Evolutionary conservation across 1,140 invertebrate species (phyloP).

Genomic region (Drosophila mayri): DNA sequence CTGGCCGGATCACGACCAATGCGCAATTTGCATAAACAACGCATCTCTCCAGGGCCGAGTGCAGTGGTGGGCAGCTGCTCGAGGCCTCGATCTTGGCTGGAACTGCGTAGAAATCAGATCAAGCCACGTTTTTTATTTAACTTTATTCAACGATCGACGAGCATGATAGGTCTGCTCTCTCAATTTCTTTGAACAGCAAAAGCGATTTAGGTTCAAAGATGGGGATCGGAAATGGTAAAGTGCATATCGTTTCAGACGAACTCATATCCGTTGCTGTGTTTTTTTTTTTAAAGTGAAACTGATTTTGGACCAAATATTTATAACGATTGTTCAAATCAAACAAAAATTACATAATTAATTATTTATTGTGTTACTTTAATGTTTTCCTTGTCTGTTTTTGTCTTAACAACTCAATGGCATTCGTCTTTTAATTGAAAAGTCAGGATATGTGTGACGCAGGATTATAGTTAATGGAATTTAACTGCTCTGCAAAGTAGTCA

Average conservation of each 20-base stretch:
- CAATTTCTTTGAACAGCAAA: background rate
- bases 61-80: constrained; percentile 21
- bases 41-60: constrained; percentile 14
- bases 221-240: constrained; percentile 15
- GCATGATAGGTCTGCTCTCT: background rate
- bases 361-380: background rate
- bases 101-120: constrained; percentile 59
- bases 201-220: background rate
- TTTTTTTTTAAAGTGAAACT: background rate
- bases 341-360: background rate
- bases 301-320: background rate
- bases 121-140: constrained; percentile 15
- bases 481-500: background rate
- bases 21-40: constrained; percentile 67
- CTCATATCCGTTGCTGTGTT: background rate
- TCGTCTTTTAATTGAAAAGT: background rate
- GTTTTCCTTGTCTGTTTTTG: background rate
- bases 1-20: constrained; percentile 19
- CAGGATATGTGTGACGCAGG: background rate
- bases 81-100: constrained; percentile 19
- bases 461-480: background rate
- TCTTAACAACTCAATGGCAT: background rate
- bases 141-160: constrained; percentile 2
- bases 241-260: background rate
- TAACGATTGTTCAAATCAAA: background rate